Conservation (phyloP, 2,888 invertebrate species). For the Eupithecia centaureata region DNA sequence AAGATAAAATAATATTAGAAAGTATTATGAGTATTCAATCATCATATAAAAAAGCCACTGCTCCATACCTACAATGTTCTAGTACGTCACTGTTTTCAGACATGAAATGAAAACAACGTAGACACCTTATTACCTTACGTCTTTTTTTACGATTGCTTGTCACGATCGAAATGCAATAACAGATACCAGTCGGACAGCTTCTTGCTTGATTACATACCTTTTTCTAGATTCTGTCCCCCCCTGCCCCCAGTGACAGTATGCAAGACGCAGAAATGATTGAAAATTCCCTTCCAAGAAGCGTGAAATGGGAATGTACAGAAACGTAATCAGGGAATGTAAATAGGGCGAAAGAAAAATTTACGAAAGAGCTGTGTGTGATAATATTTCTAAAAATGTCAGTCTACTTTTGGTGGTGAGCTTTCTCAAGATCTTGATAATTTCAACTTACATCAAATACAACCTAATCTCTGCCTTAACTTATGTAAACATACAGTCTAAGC, state of each 20-base stretch:
- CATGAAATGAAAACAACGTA: background rate
- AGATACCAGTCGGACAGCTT: slow-evolving; percentile 30
- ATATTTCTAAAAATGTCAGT: background rate
- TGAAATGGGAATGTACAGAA: slow-evolving; percentile 62
- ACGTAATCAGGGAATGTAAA: slow-evolving; percentile 6
- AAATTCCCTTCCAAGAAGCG: slow-evolving; percentile 75
- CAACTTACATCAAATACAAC: no score
- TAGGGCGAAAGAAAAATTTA: background rate
- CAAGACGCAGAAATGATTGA: slow-evolving; percentile 70
- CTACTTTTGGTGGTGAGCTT: background rate
- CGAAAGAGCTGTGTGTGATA: background rate
- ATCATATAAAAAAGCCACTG: no score
- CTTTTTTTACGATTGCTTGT: slow-evolving; percentile 8
- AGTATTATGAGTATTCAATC: no score
- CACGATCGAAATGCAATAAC: slow-evolving; percentile 23
- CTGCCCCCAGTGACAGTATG: slow-evolving; percentile 71
- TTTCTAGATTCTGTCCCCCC: slow-evolving; percentile 63
- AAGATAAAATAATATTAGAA: no score
- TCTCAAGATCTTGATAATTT: no score
- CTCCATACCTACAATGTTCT: no score
- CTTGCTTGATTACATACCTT: slow-evolving; percentile 49
- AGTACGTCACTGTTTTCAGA: background rate
- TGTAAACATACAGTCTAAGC: background rate
- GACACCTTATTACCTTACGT: background rate
- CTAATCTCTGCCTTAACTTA: no score